These are phyloP conservation scores for Ptychobarbus kaznakovi DNA, from an alignment of 2,797 vertebrate genomes.

Conservation along the genomic window DNA sequence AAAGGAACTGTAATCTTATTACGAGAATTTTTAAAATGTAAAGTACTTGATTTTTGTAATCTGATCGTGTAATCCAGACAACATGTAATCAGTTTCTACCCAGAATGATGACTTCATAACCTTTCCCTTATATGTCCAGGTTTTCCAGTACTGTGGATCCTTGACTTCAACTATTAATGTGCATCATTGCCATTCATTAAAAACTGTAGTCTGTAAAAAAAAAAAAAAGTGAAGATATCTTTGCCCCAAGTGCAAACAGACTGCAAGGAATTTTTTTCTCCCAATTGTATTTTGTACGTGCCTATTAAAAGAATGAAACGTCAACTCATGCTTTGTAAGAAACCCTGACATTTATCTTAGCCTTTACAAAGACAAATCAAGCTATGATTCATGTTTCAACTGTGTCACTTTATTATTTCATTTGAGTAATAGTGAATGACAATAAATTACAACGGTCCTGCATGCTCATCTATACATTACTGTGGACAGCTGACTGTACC, in stretches of 20 bases:
- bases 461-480: constrained; percentile 67
- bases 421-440: constrained; percentile 53
- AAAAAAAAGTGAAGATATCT: not conserved
- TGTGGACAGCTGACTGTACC: constrained; percentile 13
- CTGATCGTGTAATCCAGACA: too few relatives aligned
- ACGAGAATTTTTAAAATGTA: too few relatives aligned
- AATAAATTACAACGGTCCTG: constrained; percentile 57
- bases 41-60: too few relatives aligned
- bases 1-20: too few relatives aligned
- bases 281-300: not conserved
- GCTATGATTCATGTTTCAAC: not conserved
- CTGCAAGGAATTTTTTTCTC: not conserved
- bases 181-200: not conserved
- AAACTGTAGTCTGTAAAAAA: not conserved
- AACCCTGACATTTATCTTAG: not conserved
- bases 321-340: not conserved
- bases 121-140: too few relatives aligned
- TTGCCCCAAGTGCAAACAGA: not conserved
- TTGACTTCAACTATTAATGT: not conserved
- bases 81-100: too few relatives aligned
- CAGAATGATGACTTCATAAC: too few relatives aligned
- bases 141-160: not conserved
- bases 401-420: constrained; percentile 54
- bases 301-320: not conserved
- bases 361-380: not conserved